Evolutionary conservation across 2,797 vertebrate species (phyloP).

Genomic region (Cossypha dichroa): DNA sequence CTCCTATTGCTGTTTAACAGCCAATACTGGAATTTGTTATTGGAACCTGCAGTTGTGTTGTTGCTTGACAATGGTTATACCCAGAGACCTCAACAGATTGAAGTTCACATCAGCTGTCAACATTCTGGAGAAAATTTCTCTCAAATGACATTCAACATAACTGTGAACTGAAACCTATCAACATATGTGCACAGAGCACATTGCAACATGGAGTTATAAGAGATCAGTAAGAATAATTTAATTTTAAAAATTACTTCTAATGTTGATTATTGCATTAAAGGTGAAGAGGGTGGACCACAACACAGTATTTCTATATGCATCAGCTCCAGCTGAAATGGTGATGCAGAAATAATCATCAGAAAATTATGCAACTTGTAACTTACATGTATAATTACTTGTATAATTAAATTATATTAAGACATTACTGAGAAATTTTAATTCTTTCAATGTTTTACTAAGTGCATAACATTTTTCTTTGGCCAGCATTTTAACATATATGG

Average conservation of each 20-base stretch:
- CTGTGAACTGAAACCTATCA: background rate
- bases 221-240: background rate
- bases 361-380: background rate
- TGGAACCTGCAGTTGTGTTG: background rate
- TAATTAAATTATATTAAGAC: background rate
- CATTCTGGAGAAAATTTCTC: background rate
- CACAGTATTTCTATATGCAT: background rate
- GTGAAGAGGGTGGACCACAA: background rate
- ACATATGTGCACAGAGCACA: background rate
- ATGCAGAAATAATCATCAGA: background rate
- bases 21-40: background rate
- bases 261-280: background rate
- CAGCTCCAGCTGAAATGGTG: background rate
- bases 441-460: background rate
- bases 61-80: background rate
- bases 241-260: background rate
- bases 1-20: background rate
- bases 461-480: background rate
- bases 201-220: background rate
- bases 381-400: background rate
- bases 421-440: background rate
- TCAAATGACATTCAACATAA: background rate
- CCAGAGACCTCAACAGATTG: background rate
- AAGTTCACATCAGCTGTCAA: background rate
- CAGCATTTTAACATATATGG: background rate